Conservation (phyloP, 2,113 vertebrate genomes). For the Illadopsis cleaveri region DNA sequence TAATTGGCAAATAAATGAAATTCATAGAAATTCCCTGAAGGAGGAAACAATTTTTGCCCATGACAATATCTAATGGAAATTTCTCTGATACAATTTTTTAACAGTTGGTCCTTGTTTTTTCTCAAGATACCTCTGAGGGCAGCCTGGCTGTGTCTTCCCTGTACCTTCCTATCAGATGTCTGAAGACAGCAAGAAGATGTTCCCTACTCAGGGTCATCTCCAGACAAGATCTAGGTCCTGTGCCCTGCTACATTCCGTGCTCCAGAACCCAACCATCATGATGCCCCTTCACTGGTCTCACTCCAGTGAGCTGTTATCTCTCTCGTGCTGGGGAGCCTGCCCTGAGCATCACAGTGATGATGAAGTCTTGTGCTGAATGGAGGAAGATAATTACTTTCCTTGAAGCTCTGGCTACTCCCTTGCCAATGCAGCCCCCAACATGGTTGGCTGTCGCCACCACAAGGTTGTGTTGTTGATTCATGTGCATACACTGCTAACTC, state of each 20-base stretch:
- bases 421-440: background rate
- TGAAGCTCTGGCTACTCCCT: rapidly evolving
- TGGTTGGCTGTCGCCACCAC: background rate
- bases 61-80: background rate
- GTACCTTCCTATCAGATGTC: background rate
- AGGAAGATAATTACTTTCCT: background rate
- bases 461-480: background rate
- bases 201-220: background rate
- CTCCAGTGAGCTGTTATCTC: background rate
- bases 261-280: background rate
- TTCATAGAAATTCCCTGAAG: background rate
- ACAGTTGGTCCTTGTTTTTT: background rate
- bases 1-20: background rate
- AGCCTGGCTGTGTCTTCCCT: background rate
- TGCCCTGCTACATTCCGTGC: background rate
- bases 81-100: background rate
- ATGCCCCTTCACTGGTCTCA: background rate
- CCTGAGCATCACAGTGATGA: background rate
- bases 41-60: rapidly evolving
- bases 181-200: background rate
- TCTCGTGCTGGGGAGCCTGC: background rate
- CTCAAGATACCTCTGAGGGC: background rate
- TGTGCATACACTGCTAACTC: background rate
- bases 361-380: background rate
- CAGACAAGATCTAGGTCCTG: background rate